Conservation (phyloP, 1,140 invertebrate genomes). For the Nephila pilipes region DNA sequence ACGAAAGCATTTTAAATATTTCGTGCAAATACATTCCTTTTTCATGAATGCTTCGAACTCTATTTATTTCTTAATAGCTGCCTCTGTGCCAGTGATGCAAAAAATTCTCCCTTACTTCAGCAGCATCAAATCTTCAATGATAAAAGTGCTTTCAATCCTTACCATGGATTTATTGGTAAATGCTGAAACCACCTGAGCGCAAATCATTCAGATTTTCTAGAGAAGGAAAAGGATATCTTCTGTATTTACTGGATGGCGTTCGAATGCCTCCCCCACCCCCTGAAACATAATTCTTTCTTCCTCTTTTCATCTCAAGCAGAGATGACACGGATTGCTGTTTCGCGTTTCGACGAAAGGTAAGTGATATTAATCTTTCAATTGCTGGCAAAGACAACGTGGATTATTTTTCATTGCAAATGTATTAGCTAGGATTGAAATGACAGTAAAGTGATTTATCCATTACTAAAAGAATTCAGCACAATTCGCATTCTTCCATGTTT, state of each 20-base stretch:
- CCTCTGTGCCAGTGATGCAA: slow-evolving; percentile 32
- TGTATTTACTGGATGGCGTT: slow-evolving; percentile 3
- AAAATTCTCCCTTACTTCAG: slow-evolving; percentile 17
- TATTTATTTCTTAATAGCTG: slow-evolving; percentile 35
- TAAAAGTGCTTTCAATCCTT: slow-evolving; percentile 37
- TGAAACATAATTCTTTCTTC: background rate
- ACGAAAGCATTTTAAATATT: slow-evolving; percentile 31
- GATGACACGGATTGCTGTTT: slow-evolving; percentile 51
- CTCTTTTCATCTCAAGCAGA: background rate
- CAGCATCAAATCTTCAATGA: slow-evolving; percentile 31
- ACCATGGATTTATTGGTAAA: slow-evolving; percentile 44
- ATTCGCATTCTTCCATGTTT: slow-evolving; percentile 5
- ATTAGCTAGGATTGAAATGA: slow-evolving; percentile 19
- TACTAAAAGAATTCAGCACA: background rate
- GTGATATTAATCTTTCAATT: slow-evolving; percentile 39
- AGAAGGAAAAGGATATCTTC: slow-evolving; percentile 30
- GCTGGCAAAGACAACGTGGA: slow-evolving; percentile 37
- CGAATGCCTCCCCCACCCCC: background rate
- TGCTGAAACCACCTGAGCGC: slow-evolving; percentile 60
- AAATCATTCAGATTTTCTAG: slow-evolving; percentile 35
- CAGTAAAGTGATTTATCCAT: slow-evolving; percentile 37
- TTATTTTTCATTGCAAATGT: slow-evolving; percentile 45
- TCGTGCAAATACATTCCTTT: slow-evolving; percentile 16
- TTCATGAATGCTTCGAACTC: slow-evolving; percentile 2
- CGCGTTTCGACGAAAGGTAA: background rate